Percentiles rank a stretch among this genome's conserved stretches.
Evolutionary conservation across 2,113 vertebrate species (phyloP).

Genomic region (Glaucomys volans): DNA sequence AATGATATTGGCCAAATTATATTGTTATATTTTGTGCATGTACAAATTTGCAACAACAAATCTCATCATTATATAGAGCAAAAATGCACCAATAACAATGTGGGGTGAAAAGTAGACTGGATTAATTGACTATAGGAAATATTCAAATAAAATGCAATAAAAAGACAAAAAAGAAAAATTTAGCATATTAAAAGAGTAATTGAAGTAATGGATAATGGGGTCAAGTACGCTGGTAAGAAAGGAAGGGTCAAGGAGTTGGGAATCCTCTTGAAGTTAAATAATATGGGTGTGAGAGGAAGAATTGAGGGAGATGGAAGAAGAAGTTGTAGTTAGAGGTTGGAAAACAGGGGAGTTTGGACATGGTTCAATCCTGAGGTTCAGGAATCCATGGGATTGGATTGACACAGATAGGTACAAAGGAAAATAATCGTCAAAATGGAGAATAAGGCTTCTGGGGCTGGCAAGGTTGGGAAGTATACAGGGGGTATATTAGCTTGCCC

Average conservation of each 20-base stretch:
- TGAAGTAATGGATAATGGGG: neutral
- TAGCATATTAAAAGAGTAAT: neutral
- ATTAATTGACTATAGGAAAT: neutral
- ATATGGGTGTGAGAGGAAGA: rapidly evolving
- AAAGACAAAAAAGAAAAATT: neutral
- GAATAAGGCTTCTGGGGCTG: neutral
- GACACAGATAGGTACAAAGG: neutral
- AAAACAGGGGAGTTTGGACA: neutral
- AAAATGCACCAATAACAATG: too few relatives aligned
- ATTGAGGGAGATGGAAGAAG: neutral
- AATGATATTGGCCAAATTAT: too few relatives aligned
- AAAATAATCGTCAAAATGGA: neutral
- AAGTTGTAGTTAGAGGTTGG: neutral
- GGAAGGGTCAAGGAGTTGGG: neutral
- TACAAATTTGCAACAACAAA: too few relatives aligned
- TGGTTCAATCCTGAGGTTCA: neutral
- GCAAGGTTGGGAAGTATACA: neutral
- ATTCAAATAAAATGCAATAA: neutral
- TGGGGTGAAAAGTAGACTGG: neutral
- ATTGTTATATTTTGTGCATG: too few relatives aligned
- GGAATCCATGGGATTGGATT: neutral
- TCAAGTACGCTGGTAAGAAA: neutral
- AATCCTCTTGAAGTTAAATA: neutral
- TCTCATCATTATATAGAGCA: too few relatives aligned
- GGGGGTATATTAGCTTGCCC: rapidly evolving